Evolutionary conservation across 2,888 invertebrate genomes (phyloP), one percentile per base, ranked within the genome.

Genomic region (Idaea dimidiata): DNA sequence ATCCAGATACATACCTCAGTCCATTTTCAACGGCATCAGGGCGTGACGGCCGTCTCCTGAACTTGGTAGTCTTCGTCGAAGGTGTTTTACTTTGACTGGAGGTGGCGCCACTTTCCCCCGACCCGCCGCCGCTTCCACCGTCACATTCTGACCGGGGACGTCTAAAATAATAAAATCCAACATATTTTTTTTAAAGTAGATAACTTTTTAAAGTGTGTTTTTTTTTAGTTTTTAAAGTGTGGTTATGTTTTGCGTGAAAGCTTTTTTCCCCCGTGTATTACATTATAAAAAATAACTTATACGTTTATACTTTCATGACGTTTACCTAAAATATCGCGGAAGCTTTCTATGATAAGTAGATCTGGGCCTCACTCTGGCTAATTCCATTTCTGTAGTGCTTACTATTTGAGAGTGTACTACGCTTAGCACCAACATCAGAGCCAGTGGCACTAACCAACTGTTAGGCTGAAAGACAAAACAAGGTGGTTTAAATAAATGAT

Each of bases 401-500:
- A 93, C 93, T 61, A 93, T 93, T 71, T 93, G 91, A 2, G 93
- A 89, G 78, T 93, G 93, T 5, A 93, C 93, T 58, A 91, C 78
- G 62, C 89, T 88, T 54, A 93, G 80, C 56, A 91, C 88, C 67
- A 91, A 59, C 93, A 93, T 93, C 60, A 93, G 73, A 18, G 85
- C 89, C 43, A 91, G 69, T 2, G 93, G 92, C 32, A 93, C 88
- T 65, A 92, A 66, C 88, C 92, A 91, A 71, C 88, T 87, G 69
- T 91, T 83, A 0, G 86, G 79, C 93, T 93, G 80, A 57, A 82
- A 80, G 24, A 65, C 17, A 59, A 55, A 62, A 14, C 31, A 14
- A 62, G 8, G 31, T 54, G 16, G 54, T 54, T 54, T 16, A 54
- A 54, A 43, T 43, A 43, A 14, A 43, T 43, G 14, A 10, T 10